Evolutionary conservation across 2,113 vertebrate genomes (phyloP).

Genomic region (Andinoacara biseriatus): DNA sequence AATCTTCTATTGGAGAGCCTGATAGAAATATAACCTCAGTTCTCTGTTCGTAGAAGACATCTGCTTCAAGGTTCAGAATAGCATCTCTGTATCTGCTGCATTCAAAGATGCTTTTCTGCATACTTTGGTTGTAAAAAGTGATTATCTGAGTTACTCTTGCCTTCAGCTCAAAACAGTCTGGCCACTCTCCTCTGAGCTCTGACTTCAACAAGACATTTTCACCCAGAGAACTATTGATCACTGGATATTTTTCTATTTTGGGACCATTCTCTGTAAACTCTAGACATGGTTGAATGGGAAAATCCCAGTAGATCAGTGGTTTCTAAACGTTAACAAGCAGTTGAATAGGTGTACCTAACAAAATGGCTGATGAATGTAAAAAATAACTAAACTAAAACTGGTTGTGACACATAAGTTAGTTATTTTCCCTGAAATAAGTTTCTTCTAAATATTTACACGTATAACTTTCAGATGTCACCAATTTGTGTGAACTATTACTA

Average conservation of each 20-base stretch:
- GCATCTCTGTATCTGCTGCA: neutral
- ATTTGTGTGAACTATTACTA: neutral
- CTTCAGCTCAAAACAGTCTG: neutral
- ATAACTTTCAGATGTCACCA: neutral
- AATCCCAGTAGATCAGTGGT: neutral
- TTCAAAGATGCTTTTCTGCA: neutral
- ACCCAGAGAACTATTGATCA: neutral
- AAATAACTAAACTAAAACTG: neutral
- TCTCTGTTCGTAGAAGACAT: neutral
- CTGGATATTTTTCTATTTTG: conserved; percentile 3
- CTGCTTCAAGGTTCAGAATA: neutral
- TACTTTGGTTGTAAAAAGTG: neutral
- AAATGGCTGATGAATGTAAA: too few species aligned
- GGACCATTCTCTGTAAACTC: too few species aligned
- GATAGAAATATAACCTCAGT: neutral
- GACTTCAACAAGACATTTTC: neutral
- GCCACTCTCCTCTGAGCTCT: neutral
- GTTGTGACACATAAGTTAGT: neutral
- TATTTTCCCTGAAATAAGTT: neutral
- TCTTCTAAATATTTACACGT: neutral
- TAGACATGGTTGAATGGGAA: neutral
- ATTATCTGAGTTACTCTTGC: neutral
- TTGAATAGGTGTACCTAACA: too few species aligned
- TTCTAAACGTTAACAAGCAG: neutral
- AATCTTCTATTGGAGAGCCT: neutral